phyloP scores from a whole-genome alignment of 2,888 invertebrate species.

The Imbricaverruca yamaguchii region DNA sequence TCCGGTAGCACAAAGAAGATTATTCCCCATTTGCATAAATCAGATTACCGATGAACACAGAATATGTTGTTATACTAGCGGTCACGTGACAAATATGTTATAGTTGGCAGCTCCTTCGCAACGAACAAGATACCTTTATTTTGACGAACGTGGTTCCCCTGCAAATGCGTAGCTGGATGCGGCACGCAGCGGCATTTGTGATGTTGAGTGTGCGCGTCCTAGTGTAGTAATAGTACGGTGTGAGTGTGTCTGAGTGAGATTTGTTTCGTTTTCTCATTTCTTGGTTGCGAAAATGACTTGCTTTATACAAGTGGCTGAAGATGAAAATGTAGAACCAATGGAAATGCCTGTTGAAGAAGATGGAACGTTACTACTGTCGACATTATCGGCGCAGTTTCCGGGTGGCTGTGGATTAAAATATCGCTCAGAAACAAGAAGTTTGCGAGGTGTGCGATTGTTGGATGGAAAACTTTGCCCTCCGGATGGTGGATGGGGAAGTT shows the following conservation, averaged over 20 bases:
- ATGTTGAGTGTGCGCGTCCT: no score
- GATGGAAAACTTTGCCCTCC: conserved; percentile 91
- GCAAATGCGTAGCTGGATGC: no score
- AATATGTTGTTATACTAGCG: no score
- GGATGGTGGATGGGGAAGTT: conserved; percentile 68
- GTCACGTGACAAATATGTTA: no score
- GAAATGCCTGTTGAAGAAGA: conserved; percentile 95
- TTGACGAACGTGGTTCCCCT: no score
- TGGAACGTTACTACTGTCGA: conserved; percentile 81
- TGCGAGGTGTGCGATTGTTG: conserved; percentile 79
- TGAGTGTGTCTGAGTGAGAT: conserved; percentile 12
- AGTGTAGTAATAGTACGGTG: no score
- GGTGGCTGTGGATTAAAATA: conserved; percentile 96
- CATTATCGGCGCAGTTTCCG: conserved; percentile 95
- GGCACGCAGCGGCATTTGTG: no score
- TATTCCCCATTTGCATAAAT: no score
- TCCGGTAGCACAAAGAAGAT: no score
- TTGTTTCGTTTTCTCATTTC: conserved; percentile 6
- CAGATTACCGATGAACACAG: no score
- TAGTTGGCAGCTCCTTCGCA: no score
- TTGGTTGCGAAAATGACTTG: conserved; percentile 1
- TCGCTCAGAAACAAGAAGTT: conserved; percentile 37
- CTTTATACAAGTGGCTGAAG: conserved; percentile 85
- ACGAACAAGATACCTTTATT: no score
- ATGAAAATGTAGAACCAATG: conserved; percentile 91